These are phyloP conservation scores for Thymelicus sylvestris DNA, from an alignment of 2,888 invertebrate genomes.

Conservation along the genomic window DNA sequence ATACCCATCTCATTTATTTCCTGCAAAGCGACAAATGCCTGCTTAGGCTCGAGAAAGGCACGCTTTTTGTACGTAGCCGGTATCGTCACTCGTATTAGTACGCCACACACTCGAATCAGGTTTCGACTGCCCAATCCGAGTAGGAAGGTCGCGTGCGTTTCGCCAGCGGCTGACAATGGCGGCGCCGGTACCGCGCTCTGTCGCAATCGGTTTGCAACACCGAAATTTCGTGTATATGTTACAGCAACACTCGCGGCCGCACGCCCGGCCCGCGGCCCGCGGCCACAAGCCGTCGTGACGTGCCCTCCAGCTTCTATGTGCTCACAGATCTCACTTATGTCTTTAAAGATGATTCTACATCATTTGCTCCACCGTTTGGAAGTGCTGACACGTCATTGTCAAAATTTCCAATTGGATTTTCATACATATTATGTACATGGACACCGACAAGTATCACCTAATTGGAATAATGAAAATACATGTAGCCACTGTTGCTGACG, in stretches of 20 bases:
- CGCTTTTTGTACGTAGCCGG: neutral
- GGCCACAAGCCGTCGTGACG: conserved; percentile 21
- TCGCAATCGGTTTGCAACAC: conserved; percentile 80
- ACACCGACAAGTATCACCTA: no score
- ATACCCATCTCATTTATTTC: neutral
- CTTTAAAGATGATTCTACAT: conserved; percentile 2
- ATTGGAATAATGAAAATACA: no score
- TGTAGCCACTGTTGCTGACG: neutral
- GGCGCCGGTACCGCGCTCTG: conserved; percentile 64
- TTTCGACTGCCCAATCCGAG: conserved; percentile 76
- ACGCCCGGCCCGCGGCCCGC: conserved; percentile 7
- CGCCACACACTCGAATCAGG: conserved; percentile 58
- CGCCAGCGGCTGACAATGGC: conserved; percentile 81
- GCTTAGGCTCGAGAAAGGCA: neutral
- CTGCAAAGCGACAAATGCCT: neutral
- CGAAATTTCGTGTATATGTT: conserved; percentile 80
- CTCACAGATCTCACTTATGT: conserved; percentile 6
- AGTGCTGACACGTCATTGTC: neutral
- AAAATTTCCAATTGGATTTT: neutral
- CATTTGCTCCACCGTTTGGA: neutral
- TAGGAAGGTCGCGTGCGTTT: conserved; percentile 78
- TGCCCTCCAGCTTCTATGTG: conserved; percentile 16
- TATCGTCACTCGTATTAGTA: conserved; percentile 36
- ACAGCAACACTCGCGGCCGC: conserved; percentile 66
- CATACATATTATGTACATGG: no score